Base-by-base conservation (phyloP, 2,888 invertebrate species). In the Xanthia icteritia region DNA sequence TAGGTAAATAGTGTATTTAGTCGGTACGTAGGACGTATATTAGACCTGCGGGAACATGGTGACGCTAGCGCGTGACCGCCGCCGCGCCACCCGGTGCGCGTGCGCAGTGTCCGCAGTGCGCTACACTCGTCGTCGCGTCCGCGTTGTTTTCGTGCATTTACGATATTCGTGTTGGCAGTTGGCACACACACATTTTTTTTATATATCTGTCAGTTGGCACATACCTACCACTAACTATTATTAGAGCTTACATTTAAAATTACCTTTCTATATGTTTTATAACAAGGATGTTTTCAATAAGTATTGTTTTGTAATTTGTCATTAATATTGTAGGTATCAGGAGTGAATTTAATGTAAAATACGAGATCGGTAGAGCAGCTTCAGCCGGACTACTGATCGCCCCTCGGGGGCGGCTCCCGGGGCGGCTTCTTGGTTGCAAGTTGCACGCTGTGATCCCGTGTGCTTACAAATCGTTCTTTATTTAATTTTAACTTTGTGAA, bases 81-180 rank as follows among this genome's bases (percentile, higher is more conserved):
- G 20, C n/a, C 5, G 17, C 45, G 45, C 45, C 11, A 3, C 42
- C 42, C 45, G 45, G 13, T 45, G 45, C 45, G 45, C 45, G 45
- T 45, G 45, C 15, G 45, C 45, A 45, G 15, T 45, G 45, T 45
- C 42, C 39, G n/a, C n/a, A 54, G 54, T 6, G 54, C 61, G 27
- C 48, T 45, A 42, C 61, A 15, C 42, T n/a, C 31, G 45, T 27
- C 56, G n/a, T n/a, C 61, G 65, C 70, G 36, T 42, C 15, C 51
- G 42, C 63, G 36, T 64, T 48, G 66, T 70, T 71, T 65, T 61
- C 27, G 39, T 42, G 58, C 39, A 69, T 78, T 70, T 73, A 58
- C 69, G 66, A 61, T 56, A 66, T 83, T 69, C 60, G 68, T 31
- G 68, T 75, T 70, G 76, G 80, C 76, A 79, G 48, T 39, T 76